Percentiles rank a stretch among this genome's conserved stretches.
Evolutionary conservation across 1,140 invertebrate species (phyloP).

Genomic region (Aphidius ervi): DNA sequence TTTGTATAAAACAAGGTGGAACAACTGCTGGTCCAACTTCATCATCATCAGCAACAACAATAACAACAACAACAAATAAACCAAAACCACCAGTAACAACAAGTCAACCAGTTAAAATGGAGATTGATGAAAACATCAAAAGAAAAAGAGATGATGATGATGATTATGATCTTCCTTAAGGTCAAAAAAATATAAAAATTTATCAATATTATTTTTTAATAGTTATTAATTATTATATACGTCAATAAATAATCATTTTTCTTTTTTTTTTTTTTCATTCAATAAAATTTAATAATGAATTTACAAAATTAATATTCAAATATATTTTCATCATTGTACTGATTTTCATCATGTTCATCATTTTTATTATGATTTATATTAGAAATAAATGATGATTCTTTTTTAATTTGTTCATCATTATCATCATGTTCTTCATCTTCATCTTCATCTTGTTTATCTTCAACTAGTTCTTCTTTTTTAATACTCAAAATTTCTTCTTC

Average conservation of each 20-base stretch:
- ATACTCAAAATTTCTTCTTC: background rate
- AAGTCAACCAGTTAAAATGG: conserved; percentile 33
- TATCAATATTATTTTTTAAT: background rate
- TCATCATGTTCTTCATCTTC: background rate
- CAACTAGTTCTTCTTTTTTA: conserved; percentile 12
- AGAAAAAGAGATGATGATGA: conserved; percentile 65
- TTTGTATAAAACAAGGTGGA: conserved; percentile 22
- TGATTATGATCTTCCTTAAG: conserved; percentile 58
- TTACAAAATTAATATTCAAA: conserved; percentile 1
- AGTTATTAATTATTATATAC: conserved; percentile 4
- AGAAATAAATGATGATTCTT: background rate
- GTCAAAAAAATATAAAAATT: background rate
- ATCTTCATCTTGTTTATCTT: background rate
- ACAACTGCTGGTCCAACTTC: conserved; percentile 26
- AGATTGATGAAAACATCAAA: conserved; percentile 41
- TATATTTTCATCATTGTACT: background rate
- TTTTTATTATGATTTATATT: background rate
- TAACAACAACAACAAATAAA: conserved; percentile 52
- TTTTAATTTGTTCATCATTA: background rate
- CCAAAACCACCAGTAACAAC: conserved; percentile 43
- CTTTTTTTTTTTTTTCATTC: background rate
- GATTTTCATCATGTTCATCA: conserved; percentile 3
- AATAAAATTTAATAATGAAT: background rate
- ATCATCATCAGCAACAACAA: conserved; percentile 56
- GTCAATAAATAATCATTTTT: conserved; percentile 4